Evolutionary conservation across 30 jellyfish, hydroid and myxozoan species (phyloP).

Genomic region (Hydractinia echinata): DNA sequence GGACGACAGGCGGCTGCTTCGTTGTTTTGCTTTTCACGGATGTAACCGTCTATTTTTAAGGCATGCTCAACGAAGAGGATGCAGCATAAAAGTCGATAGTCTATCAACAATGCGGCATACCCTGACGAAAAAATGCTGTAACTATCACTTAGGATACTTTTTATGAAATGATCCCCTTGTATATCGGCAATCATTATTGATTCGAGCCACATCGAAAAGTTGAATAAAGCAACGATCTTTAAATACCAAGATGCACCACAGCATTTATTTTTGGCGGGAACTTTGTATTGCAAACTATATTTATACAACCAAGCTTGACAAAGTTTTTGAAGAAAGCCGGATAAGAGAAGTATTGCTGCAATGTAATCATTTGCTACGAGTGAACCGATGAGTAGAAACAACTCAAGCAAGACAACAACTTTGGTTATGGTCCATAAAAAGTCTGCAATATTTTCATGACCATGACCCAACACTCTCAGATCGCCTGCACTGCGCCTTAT

Average conservation of each 20-base stretch:
- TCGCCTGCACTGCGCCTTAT: background rate
- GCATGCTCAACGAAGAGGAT: slow-evolving; percentile 3
- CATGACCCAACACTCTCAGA: background rate
- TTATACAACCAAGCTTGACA: slow-evolving; percentile 5
- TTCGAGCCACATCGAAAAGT: slow-evolving; percentile 7
- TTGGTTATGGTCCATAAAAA: background rate
- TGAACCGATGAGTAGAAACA: background rate
- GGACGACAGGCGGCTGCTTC: no score
- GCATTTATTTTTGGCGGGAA: background rate
- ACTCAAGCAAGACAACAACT: background rate
- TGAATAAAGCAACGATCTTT: background rate
- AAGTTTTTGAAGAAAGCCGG: background rate
- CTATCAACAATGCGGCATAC: slow-evolving; percentile 14
- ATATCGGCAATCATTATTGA: slow-evolving; percentile 14
- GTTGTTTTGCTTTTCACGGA: no score
- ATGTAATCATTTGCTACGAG: background rate
- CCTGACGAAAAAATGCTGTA: background rate
- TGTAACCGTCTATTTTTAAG: background rate
- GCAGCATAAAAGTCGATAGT: slow-evolving; percentile 8
- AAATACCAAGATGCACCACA: slow-evolving; percentile 10
- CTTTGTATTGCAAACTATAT: background rate
- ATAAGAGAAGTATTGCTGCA: background rate
- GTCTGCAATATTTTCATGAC: background rate
- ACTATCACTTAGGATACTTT: background rate
- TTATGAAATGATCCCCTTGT: background rate